A percentile compares a stretch with the other conserved stretches of the same genome.
These are phyloP conservation scores for Rhodinocichla rosea DNA, from an alignment of 2,113 vertebrate genomes.

Conservation along the genomic window DNA sequence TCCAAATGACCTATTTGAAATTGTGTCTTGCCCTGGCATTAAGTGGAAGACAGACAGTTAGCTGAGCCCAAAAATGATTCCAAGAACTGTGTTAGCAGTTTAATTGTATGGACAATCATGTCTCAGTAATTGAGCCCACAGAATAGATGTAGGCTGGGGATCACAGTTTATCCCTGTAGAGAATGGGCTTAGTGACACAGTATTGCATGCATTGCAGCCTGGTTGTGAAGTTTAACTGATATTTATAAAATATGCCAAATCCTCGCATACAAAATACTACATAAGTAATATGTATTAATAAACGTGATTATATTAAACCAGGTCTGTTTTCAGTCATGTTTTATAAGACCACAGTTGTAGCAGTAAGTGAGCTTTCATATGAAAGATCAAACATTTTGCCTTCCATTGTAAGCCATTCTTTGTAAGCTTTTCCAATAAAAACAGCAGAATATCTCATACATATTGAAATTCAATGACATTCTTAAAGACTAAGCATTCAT, in stretches of 20 bases:
- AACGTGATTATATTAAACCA: constrained; percentile 44
- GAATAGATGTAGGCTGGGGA: neutral
- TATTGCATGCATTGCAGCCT: constrained; percentile 20
- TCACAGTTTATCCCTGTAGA: constrained; percentile 51
- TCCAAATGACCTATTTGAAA: neutral
- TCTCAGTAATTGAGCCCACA: neutral
- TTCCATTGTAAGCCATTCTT: constrained; percentile 46
- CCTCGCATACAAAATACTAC: constrained; percentile 46
- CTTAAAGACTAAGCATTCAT: constrained; percentile 1
- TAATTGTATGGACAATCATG: constrained; percentile 6
- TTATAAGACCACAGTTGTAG: constrained; percentile 18
- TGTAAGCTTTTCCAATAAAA: constrained; percentile 53
- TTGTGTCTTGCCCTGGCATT: neutral
- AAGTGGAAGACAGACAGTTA: neutral
- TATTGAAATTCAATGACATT: constrained; percentile 37
- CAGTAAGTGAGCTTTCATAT: constrained; percentile 34
- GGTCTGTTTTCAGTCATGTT: constrained; percentile 55
- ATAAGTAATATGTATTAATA: constrained; percentile 62
- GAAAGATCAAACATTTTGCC: constrained; percentile 55
- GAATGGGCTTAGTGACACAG: constrained; percentile 40
- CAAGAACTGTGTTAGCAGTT: neutral
- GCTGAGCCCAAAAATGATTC: neutral
- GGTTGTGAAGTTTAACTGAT: constrained; percentile 40
- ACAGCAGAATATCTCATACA: constrained; percentile 58
- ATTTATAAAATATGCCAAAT: constrained; percentile 48